A percentile compares a stretch with the other conserved stretches of the same genome.
Conservation (phyloP, 2,888 invertebrate genomes). For the Microctonus brassicae region DNA sequence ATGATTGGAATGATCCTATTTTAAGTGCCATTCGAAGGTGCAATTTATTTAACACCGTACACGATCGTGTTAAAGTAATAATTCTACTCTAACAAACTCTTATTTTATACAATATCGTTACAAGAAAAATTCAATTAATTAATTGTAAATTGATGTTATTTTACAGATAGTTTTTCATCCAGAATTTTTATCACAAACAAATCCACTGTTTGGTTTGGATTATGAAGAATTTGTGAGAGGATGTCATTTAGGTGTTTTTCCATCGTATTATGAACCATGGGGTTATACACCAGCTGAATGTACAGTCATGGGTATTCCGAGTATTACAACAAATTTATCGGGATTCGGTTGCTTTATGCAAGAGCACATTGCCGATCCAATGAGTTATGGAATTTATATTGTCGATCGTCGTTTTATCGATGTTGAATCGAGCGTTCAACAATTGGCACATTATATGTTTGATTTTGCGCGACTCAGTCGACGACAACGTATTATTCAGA, state of each 20-base stretch:
- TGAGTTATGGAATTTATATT: constrained; percentile 98
- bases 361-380: constrained; percentile 96
- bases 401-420: constrained; percentile 93
- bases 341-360: constrained; percentile 99
- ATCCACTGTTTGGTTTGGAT: constrained; percentile 96
- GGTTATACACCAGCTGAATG: constrained; percentile 99
- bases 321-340: constrained; percentile 96
- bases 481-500: constrained; percentile 96
- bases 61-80: constrained; percentile 94
- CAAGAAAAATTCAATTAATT: too few relatives aligned
- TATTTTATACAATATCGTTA: too few relatives aligned
- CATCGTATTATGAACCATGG: constrained; percentile 99
- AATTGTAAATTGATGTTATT: too few relatives aligned
- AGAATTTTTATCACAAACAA: constrained; percentile 97
- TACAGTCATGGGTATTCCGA: constrained; percentile 99
- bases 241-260: constrained; percentile 98
- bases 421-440: constrained; percentile 91
- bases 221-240: constrained; percentile 99
- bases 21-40: constrained; percentile 89
- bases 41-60: constrained; percentile 91
- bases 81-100: constrained; percentile 12
- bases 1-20: constrained; percentile 90
- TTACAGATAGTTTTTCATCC: constrained; percentile 96
- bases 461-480: constrained; percentile 92
- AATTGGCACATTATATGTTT: constrained; percentile 91